Evolutionary conservation across 1,140 invertebrate genomes (phyloP), one percentile per base, ranked within the genome.

Genomic region (Episyrphus balteatus): DNA sequence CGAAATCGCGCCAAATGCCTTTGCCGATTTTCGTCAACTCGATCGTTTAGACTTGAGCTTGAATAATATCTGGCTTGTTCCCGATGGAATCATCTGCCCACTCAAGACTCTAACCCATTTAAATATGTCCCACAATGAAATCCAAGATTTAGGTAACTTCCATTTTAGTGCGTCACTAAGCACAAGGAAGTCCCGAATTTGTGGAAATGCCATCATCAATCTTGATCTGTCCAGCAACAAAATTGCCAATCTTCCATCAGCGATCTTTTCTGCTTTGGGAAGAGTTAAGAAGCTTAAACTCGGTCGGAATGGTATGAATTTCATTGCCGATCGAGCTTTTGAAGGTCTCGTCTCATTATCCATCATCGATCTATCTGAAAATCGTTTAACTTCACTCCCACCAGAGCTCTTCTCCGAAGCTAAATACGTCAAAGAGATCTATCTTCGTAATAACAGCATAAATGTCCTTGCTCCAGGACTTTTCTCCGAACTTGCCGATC

Each of bases 11-110:
- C 75, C 77, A 3, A 79, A 81, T 13, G 84, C 80, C 12, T 92
- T 88, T 66, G 80, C 76, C 43, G 65, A 86, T 60, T 75, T 88
- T 30, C 71, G 76, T 46, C 77, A 84, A 57, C 68, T 89, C 51
- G 81, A 88, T 69, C 74, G 80, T 36, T 70, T 95, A 41, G 90
- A 95, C 70, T 70, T 95, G 10, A 85, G 86, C 44, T 78, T 86
- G 60, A 93, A 92, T 68, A 90, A 91, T 69, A 87, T 94, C 70
- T 84, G 83, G 76, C 77, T 75, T 17, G 76, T 94, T 58, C 88
- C 89, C 11, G 82, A 86, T 51, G 86, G 82, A 45, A 79, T 85
- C 32, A 75, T 93, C 26, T 94, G 90, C 59, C 79, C 84, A 1
- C 66, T 93, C 31, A 77, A 81, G 45, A 83, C 81, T 51, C 70